Conservation (phyloP, 2,113 vertebrate genomes). For the Brachionichthys hirsutus region DNA sequence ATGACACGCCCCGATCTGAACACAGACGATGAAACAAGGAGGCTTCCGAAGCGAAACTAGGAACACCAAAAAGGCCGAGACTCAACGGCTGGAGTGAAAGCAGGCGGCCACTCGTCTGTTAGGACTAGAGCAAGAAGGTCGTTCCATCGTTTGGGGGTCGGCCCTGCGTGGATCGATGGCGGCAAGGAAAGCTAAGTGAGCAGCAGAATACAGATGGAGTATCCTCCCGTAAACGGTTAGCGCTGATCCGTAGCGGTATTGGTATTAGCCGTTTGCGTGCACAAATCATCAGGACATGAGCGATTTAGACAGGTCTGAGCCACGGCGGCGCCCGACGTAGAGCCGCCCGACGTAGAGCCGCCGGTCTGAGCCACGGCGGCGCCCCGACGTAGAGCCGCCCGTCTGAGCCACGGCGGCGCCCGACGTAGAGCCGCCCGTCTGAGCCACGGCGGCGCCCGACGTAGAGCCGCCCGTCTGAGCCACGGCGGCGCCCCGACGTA, state of each 20-base stretch:
- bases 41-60: slow-evolving; percentile 13
- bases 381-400: background rate
- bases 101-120: background rate
- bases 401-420: background rate
- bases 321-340: background rate
- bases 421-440: background rate
- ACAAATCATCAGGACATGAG: background rate
- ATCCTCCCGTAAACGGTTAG: background rate
- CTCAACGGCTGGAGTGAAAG: slow-evolving; percentile 3
- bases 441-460: no score
- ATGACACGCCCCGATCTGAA: slow-evolving; percentile 13
- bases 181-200: slow-evolving; percentile 11
- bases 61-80: background rate
- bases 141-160: slow-evolving; percentile 12
- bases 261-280: background rate
- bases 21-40: background rate
- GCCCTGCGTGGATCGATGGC: slow-evolving; percentile 16
- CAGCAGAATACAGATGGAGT: slow-evolving; percentile 6
- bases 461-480: no score
- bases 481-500: no score
- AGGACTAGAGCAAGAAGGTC: slow-evolving; percentile 20
- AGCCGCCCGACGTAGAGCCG: no score
- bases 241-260: no score
- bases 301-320: background rate
- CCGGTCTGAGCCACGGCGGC: no score